Evolutionary conservation across 2,888 invertebrate genomes (phyloP).

Genomic region (Ormyrus nitidulus): DNA sequence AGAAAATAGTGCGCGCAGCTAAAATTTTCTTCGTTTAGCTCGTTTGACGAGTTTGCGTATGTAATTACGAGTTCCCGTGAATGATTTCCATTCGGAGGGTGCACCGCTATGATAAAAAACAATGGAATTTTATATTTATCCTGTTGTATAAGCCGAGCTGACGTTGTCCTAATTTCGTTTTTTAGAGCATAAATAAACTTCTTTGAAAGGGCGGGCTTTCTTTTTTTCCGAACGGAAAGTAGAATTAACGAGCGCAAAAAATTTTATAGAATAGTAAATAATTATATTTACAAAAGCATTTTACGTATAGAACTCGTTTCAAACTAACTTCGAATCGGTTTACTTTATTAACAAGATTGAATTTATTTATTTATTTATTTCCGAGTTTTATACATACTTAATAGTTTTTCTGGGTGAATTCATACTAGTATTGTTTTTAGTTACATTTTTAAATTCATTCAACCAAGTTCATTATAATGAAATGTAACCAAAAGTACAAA

Average conservation of each 20-base stretch:
- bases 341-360: not conserved
- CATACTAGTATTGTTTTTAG: too few species aligned
- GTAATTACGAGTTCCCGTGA: not conserved
- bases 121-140: constrained; percentile 23
- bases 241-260: too few species aligned
- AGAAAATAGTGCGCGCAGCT: not conserved
- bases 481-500: too few species aligned
- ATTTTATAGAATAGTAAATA: too few species aligned
- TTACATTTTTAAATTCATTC: too few species aligned
- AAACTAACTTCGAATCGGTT: not conserved
- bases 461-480: too few species aligned
- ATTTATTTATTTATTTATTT: not conserved
- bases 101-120: not conserved
- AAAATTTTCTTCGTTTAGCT: not conserved
- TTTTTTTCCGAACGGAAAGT: not conserved
- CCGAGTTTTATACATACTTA: not conserved
- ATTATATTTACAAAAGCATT: too few species aligned
- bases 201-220: not conserved
- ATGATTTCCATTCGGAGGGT: too few species aligned
- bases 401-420: too few species aligned
- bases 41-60: constrained; percentile 22
- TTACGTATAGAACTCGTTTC: not conserved
- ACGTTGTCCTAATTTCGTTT: not conserved
- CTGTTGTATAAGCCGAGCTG: not conserved
- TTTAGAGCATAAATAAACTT: not conserved